Conservation (phyloP, 2,797 vertebrate genomes). For the Heteromormyrus szaboi region DNA sequence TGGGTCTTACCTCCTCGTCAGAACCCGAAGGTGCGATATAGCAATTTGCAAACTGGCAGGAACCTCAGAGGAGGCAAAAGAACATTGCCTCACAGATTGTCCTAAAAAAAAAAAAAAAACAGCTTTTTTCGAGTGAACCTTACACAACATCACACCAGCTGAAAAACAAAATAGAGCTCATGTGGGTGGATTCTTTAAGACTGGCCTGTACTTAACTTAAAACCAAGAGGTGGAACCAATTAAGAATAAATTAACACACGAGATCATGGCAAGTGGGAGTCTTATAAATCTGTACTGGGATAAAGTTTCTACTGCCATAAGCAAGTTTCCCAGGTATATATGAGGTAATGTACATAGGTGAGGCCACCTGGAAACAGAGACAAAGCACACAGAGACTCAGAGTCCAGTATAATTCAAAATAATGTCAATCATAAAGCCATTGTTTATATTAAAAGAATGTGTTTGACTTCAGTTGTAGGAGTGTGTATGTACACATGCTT, state of each 20-base stretch:
- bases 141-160: neutral
- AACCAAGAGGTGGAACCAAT: neutral
- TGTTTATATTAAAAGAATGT: neutral
- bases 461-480: neutral
- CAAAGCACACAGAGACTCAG: neutral
- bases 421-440: neutral
- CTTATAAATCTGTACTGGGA: neutral
- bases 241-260: neutral
- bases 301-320: neutral
- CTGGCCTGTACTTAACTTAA: neutral
- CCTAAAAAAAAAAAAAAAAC: neutral
- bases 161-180: neutral
- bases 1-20: neutral
- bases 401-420: neutral
- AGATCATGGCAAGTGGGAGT: neutral
- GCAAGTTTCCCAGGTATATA: neutral
- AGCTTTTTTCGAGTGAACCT: neutral
- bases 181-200: neutral
- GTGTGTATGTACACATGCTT: neutral
- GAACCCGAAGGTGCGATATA: neutral
- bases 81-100: neutral
- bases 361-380: neutral
- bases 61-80: neutral
- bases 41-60: neutral
- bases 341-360: neutral